These are phyloP conservation scores for Shinisaurus crocodilurus DNA, from an alignment of 2,113 vertebrate genomes.

Conservation along the genomic window DNA sequence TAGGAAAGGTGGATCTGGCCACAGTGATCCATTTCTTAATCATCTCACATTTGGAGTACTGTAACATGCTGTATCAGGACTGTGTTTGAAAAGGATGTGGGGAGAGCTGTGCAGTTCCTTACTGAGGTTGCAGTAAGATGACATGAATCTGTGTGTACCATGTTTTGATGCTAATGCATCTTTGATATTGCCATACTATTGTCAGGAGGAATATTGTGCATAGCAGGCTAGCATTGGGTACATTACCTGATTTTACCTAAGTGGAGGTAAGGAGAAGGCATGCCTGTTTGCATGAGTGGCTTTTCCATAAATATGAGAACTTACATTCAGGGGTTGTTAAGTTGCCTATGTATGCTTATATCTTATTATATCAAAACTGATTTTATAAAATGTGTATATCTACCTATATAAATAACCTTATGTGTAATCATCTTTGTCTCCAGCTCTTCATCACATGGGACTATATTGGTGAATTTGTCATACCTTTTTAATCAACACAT, in stretches of 20 bases:
- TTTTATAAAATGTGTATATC: neutral
- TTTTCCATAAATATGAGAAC: neutral
- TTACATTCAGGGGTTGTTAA: neutral
- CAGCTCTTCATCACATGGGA: neutral
- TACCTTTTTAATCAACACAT: neutral
- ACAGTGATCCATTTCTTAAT: too few species aligned
- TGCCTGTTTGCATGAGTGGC: neutral
- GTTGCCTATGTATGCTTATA: neutral
- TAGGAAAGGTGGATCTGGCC: too few species aligned
- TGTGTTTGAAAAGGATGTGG: neutral
- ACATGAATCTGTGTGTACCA: neutral
- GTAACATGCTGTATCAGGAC: too few species aligned
- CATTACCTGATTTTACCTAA: neutral
- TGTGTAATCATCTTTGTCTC: neutral
- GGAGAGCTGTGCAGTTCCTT: neutral
- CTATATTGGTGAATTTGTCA: neutral
- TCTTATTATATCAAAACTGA: neutral
- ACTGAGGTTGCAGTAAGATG: neutral
- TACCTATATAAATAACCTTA: too few species aligned
- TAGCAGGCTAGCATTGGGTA: neutral
- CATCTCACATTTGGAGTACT: too few species aligned
- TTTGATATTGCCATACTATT: too few species aligned
- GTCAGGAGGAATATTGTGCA: too few species aligned
- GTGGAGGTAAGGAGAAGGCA: neutral
- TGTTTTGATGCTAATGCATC: neutral